Evolutionary conservation across 2,113 vertebrate genomes (phyloP).

Genomic region (Neodontobutis hainanensis): DNA sequence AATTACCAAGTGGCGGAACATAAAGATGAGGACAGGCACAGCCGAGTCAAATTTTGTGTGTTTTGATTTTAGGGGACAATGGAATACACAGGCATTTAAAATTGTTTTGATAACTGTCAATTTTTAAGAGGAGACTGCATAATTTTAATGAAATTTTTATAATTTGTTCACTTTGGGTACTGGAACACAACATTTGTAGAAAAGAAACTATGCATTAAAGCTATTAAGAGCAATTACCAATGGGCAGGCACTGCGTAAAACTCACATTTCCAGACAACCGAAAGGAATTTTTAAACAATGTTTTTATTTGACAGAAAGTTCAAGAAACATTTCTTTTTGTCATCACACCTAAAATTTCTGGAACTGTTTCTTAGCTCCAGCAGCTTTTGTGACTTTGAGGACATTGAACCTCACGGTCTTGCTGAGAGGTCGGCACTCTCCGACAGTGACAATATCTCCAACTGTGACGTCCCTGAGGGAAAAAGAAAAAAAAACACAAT

Average conservation of each 20-base stretch:
- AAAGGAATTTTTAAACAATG: conserved; percentile 35
- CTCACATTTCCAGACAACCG: not conserved
- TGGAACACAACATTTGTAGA: too few relatives aligned
- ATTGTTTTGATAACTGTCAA: too few relatives aligned
- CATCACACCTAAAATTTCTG: conserved; percentile 83
- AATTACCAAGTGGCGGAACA: too few relatives aligned
- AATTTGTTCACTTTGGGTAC: too few relatives aligned
- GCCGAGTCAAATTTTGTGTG: too few relatives aligned
- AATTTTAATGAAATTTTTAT: too few relatives aligned
- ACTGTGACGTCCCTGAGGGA: conserved; percentile 88
- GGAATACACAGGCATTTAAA: too few relatives aligned
- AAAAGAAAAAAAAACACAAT: not conserved
- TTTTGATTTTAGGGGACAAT: too few relatives aligned
- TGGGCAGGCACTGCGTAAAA: not conserved
- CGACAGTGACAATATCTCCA: conserved; percentile 89
- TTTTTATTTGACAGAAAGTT: conserved; percentile 66
- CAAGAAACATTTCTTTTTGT: conserved; percentile 14
- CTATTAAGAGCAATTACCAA: too few relatives aligned
- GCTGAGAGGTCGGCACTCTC: conserved; percentile 92
- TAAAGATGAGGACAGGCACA: too few relatives aligned
- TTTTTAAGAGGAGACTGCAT: too few relatives aligned
- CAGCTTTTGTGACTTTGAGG: conserved; percentile 94
- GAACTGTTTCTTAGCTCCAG: conserved; percentile 94
- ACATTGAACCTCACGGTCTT: conserved; percentile 95
- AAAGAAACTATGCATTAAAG: too few relatives aligned